Percentiles rank a stretch among this genome's conserved stretches.
Conservation (phyloP, 2,888 invertebrate genomes). For the Tinea semifulvella region DNA sequence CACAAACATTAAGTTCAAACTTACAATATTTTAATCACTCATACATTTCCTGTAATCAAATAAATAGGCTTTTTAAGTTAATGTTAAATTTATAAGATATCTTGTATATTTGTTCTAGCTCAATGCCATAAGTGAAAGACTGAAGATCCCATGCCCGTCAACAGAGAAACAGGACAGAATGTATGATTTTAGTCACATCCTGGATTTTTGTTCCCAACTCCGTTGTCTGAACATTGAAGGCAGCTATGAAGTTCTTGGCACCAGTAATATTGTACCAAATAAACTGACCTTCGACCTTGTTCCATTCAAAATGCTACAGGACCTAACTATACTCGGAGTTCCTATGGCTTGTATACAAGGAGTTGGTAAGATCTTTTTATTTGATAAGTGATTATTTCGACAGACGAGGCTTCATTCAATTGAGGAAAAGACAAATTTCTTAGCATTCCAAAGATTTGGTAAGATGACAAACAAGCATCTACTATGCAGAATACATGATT, state of each 20-base stretch:
- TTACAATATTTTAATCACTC: too few species aligned
- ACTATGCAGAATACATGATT: too few species aligned
- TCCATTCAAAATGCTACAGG: constrained; percentile 81
- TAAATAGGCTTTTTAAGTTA: too few species aligned
- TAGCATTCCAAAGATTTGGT: too few species aligned
- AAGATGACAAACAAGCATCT: too few species aligned
- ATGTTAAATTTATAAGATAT: too few species aligned
- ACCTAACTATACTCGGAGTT: constrained; percentile 74
- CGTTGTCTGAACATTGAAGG: constrained; percentile 74
- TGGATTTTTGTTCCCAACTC: constrained; percentile 87
- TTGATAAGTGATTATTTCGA: too few species aligned
- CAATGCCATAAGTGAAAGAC: constrained; percentile 87
- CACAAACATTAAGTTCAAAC: too few species aligned
- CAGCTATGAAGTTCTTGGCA: constrained; percentile 72
- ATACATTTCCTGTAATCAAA: too few species aligned
- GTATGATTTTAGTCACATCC: constrained; percentile 89
- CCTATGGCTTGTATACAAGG: constrained; percentile 74
- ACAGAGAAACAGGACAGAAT: constrained; percentile 80
- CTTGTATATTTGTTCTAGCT: constrained; percentile 65
- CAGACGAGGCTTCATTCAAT: too few species aligned
- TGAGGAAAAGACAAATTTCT: too few species aligned
- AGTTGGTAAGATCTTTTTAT: constrained; percentile 44
- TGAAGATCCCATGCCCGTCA: constrained; percentile 86
- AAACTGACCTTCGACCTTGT: constrained; percentile 82
- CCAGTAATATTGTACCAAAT: constrained; percentile 87